phyloP scores from a whole-genome alignment of 2,888 invertebrate species.

The Koerneria pararmatus region DNA sequence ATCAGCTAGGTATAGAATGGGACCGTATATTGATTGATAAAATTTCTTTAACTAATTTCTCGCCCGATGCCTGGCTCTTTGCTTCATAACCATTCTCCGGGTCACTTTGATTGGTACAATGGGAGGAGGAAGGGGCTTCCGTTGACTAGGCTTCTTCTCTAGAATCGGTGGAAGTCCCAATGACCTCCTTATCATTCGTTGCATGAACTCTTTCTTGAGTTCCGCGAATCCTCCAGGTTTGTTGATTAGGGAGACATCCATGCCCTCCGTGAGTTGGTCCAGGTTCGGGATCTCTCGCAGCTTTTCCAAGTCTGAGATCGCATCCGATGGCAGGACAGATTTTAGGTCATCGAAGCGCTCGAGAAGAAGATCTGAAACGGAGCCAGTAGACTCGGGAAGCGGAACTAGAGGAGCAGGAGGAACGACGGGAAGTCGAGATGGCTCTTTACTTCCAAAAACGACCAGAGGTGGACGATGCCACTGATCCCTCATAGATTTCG shows the following conservation, averaged over 20 bases:
- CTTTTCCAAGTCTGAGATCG: slow-evolving; percentile 44
- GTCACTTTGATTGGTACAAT: slow-evolving; percentile 45
- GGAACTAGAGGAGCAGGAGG: slow-evolving; percentile 7
- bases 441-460: slow-evolving; percentile 14
- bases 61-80: slow-evolving; percentile 24
- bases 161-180: slow-evolving; percentile 41
- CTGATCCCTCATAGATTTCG: no score
- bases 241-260: slow-evolving; percentile 48
- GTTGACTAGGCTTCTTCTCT: slow-evolving; percentile 18
- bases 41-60: no score
- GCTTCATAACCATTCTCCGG: slow-evolving; percentile 35
- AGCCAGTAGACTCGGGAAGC: not conserved
- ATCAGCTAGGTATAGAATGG: no score
- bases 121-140: slow-evolving; percentile 35
- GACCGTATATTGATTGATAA: no score
- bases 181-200: slow-evolving; percentile 45
- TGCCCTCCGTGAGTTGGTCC: slow-evolving; percentile 49
- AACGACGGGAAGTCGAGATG: no score
- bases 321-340: slow-evolving; percentile 40
- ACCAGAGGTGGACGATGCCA: slow-evolving; percentile 23
- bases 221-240: slow-evolving; percentile 51
- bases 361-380: slow-evolving; percentile 14
- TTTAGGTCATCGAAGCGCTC: slow-evolving; percentile 34
- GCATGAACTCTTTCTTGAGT: slow-evolving; percentile 50
- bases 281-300: slow-evolving; percentile 49